Evolutionary conservation across 2,113 vertebrate species (phyloP), one percentile per base, ranked within the genome.

Genomic region (Dicrurus megarhynchus): DNA sequence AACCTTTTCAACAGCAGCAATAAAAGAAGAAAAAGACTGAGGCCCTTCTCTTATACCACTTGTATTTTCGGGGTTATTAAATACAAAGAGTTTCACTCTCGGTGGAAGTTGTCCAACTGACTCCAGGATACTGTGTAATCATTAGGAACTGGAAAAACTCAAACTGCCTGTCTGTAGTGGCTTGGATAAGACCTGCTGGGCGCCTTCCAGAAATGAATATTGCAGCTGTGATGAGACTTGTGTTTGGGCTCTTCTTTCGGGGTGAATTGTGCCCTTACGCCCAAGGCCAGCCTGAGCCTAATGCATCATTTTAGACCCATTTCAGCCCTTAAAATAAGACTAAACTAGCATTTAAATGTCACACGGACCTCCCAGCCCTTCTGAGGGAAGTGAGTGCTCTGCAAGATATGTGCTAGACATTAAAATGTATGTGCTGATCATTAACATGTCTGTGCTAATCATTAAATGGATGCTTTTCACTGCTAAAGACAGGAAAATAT

Each of bases 91-190:
- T 90, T 96, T 95, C 83, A 80, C 88, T 96, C 93, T 76, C 0
- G 1, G 63, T 94, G 84, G 95, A 96, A 96, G 84, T 81, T 92
- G 92, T 90, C 95, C 94, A 96, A 71, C 53, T 93, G 89, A 97
- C 92, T 96, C 91, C 90, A 94, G 89, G 88, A 97, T 96, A 97
- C 96, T 94, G 88, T 95, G 94, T 95, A 95, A 96, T 97, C 94
- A 96, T 96, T 95, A 97, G 94, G 93, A 97, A 94, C 96, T 97
- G 96, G 96, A 96, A 97, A 97, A 97, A 95, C 96, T 96, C 94
- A 94, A 97, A 68, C 81, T 92, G 95, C 86, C 71, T 97, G 86
- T 85, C 93, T 94, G 95, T 92, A 93, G 94, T 91, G 92, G 90
- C 95, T 95, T 96, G 96, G 96, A 97, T 89, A 95, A 91, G 88